These are phyloP conservation scores for Copidosoma aretas DNA, from an alignment of 2,888 invertebrate species.

Conservation along the genomic window DNA sequence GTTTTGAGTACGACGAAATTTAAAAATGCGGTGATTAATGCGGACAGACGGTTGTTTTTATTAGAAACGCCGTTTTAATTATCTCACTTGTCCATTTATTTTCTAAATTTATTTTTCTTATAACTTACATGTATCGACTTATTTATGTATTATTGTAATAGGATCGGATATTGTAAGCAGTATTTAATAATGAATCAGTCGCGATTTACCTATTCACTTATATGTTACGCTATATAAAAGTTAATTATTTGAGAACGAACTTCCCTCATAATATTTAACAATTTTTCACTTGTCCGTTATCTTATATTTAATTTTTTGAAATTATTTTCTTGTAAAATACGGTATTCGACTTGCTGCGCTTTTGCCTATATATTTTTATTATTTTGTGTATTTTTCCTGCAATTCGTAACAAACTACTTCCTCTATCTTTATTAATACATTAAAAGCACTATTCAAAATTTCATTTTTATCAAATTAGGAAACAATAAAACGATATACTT, in stretches of 20 bases:
- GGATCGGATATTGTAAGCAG: constrained; percentile 47
- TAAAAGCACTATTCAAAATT: too few relatives aligned
- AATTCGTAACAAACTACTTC: constrained; percentile 13
- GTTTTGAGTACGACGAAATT: too few relatives aligned
- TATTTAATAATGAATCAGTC: constrained; percentile 43
- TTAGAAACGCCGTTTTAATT: background rate
- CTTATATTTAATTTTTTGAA: constrained; percentile 6
- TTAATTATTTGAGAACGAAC: constrained; percentile 43
- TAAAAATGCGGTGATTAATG: too few relatives aligned
- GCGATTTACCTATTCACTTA: constrained; percentile 37
- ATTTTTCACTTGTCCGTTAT: constrained; percentile 30
- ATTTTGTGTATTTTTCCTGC: constrained; percentile 3
- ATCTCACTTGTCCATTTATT: too few relatives aligned
- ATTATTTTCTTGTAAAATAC: constrained; percentile 19
- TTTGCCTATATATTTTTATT: constrained; percentile 18
- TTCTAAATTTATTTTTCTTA: constrained; percentile 15
- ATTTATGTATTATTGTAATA: constrained; percentile 39
- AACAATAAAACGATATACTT: too few relatives aligned
- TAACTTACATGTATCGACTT: constrained; percentile 30
- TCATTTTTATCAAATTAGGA: too few relatives aligned
- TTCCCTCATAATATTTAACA: constrained; percentile 37
- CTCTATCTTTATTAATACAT: constrained; percentile 18
- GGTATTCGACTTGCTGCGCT: constrained; percentile 26
- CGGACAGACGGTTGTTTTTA: too few relatives aligned
- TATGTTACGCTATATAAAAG: constrained; percentile 44